These are phyloP conservation scores for Hyles euphorbiae DNA, from an alignment of 1,140 invertebrate genomes.

Conservation along the genomic window DNA sequence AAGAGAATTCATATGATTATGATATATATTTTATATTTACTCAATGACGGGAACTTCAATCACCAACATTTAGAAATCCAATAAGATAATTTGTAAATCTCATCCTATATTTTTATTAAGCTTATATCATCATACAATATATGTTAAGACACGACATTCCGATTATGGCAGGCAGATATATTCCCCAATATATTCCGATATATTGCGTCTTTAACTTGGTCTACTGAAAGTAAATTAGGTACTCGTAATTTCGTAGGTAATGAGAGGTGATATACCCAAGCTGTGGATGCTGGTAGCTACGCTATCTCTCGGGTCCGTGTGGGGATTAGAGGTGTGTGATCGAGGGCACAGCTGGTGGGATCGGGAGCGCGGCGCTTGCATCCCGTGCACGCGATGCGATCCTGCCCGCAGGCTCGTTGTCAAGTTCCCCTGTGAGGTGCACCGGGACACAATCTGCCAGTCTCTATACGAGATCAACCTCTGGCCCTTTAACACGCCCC, in stretches of 20 bases:
- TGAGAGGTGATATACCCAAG: conserved; percentile 54
- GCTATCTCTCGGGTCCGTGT: conserved; percentile 52
- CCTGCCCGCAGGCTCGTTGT: conserved; percentile 73
- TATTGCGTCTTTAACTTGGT: no score
- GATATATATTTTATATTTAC: no score
- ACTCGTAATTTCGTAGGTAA: conserved; percentile 45
- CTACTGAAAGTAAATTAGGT: no score
- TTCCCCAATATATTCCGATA: no score
- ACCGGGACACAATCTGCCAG: conserved; percentile 80
- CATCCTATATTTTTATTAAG: no score
- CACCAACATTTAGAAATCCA: no score
- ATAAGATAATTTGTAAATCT: no score
- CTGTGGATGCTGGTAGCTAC: conserved; percentile 56
- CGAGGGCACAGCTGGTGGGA: conserved; percentile 77
- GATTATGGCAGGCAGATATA: no score
- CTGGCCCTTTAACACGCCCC: conserved; percentile 69
- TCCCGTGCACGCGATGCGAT: conserved; percentile 79
- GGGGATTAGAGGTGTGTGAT: conserved; percentile 61
- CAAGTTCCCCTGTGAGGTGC: conserved; percentile 78
- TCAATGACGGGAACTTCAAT: no score
- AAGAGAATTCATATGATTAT: no score
- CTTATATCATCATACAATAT: no score
- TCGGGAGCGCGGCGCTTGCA: conserved; percentile 73
- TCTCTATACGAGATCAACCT: conserved; percentile 77
- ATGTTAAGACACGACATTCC: no score